These are phyloP conservation scores for Drosophila macrothrix DNA, from an alignment of 2,888 invertebrate species.

Conservation along the genomic window DNA sequence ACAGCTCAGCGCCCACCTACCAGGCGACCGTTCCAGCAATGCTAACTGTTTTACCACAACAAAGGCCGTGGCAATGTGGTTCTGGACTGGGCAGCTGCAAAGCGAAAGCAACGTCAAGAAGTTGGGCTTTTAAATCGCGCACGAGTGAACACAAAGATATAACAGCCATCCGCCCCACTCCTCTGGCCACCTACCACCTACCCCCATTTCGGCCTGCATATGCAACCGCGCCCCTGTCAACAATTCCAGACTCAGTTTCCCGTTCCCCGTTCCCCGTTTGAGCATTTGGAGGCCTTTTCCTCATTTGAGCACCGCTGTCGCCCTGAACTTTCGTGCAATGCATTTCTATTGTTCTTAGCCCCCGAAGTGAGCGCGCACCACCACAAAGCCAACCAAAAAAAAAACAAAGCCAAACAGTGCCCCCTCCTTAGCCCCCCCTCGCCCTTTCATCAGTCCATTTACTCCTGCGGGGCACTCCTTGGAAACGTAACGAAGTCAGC, in stretches of 20 bases:
- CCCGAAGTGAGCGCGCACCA: constrained; percentile 27
- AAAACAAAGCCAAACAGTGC: constrained; percentile 41
- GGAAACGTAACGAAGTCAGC: constrained; percentile 76
- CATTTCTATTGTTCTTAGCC: constrained; percentile 73
- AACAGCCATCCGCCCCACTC: constrained; percentile 1
- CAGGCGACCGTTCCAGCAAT: constrained; percentile 2
- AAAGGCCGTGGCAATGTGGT: constrained; percentile 53
- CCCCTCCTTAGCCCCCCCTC: neutral
- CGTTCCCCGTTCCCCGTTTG: neutral
- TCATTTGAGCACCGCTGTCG: constrained; percentile 36
- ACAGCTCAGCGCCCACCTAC: neutral
- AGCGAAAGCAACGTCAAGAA: constrained; percentile 66
- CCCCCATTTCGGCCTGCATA: constrained; percentile 10
- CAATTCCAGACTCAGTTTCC: neutral
- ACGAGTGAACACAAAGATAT: constrained; percentile 65
- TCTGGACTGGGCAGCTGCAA: constrained; percentile 45
- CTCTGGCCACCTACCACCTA: neutral
- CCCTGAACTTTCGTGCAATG: constrained; percentile 65
- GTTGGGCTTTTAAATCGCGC: constrained; percentile 68
- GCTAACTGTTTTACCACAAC: constrained; percentile 73
- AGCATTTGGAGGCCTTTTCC: constrained; percentile 20
- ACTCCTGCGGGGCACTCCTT: constrained; percentile 78
- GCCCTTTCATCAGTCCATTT: neutral
- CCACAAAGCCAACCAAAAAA: constrained; percentile 14
- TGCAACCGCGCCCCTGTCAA: constrained; percentile 30